Base-by-base conservation (phyloP, 1,140 invertebrate species). In the Drosophila sp. region DNA sequence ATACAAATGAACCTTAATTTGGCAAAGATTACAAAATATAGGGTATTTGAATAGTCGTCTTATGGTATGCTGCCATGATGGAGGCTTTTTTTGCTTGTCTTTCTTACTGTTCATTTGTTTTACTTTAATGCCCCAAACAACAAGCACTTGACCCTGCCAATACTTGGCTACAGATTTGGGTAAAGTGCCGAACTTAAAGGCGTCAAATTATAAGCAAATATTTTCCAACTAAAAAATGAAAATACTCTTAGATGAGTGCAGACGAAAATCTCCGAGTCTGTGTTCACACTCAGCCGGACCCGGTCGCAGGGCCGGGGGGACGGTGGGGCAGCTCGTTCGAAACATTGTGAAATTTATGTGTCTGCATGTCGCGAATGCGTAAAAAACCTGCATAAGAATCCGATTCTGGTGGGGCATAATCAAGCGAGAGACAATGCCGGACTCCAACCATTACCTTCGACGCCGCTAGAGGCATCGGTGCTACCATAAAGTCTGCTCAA, bases 321-420 rank as follows among this genome's bases (percentile, higher is more conserved):
- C 38, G 54, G 58, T 38, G 29, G 10, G 38, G 58, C 50, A n/a
- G 50, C 47, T 38, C 8, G 10, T 38, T 38, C 6, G 44, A 23
- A 23, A 23, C 5, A 7, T 23, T 33, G 67, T 70, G 56, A 83
- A 87, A 86, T 86, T 86, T 87, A 86, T 86, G 82, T 86, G 82
- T 86, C 82, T 86, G 82, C 82, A 74, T 87, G 83, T 83, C 83
- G 79, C 62, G 74, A 68, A 54, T 75, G 68, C 68, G 66, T 74
- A 79, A 87, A 86, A 86, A 87, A 79, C 78, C 66, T 71, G 70
- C 72, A 68, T 69, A 82, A 89, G 83, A 79, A 86, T 87, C 79
- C 79, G 76, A 86, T 82, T 72, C 79, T 68, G 73, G 75, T 70
- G 69, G 69, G 50, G 83, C 80, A 87, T 83, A 89, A 86, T 86